phyloP scores from a whole-genome alignment of 2,888 invertebrate species.

The Pristionchus japonicus region DNA sequence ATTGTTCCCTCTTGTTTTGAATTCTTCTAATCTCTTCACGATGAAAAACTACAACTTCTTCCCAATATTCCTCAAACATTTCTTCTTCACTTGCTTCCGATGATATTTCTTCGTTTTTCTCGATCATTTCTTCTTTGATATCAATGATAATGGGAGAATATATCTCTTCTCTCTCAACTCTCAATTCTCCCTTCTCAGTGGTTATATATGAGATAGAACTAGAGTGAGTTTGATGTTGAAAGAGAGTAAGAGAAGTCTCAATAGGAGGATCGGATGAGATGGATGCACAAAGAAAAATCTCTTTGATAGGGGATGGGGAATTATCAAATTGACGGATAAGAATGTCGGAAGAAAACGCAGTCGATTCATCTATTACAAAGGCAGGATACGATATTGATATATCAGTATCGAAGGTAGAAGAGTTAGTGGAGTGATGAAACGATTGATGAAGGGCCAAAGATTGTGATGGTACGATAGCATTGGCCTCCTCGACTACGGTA shows the following conservation, averaged over 20 bases:
- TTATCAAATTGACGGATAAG: not conserved
- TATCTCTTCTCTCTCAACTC: not conserved
- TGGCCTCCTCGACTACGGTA: too few relatives aligned
- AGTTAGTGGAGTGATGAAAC: not conserved
- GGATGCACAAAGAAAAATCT: not conserved
- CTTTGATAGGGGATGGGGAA: not conserved
- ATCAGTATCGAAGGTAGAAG: not conserved
- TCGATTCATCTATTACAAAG: not conserved
- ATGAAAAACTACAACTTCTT: not conserved
- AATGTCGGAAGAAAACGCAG: not conserved
- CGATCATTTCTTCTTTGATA: not conserved
- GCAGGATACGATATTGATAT: not conserved
- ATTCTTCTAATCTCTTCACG: not conserved
- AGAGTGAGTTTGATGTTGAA: not conserved
- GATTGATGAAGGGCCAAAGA: not conserved
- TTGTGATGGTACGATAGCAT: too few relatives aligned
- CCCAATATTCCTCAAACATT: slow-evolving; percentile 32
- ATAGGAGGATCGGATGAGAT: not conserved
- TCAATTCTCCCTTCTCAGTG: not conserved
- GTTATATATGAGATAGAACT: not conserved
- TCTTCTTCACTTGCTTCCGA: not conserved
- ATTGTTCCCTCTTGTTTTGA: not conserved
- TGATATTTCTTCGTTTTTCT: too few relatives aligned
- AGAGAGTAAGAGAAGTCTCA: not conserved
- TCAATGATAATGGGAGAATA: not conserved